Percentiles rank a stretch among this genome's conserved stretches.
These are phyloP conservation scores for Panzeria rudis DNA, from an alignment of 2,888 invertebrate genomes.

Conservation along the genomic window DNA sequence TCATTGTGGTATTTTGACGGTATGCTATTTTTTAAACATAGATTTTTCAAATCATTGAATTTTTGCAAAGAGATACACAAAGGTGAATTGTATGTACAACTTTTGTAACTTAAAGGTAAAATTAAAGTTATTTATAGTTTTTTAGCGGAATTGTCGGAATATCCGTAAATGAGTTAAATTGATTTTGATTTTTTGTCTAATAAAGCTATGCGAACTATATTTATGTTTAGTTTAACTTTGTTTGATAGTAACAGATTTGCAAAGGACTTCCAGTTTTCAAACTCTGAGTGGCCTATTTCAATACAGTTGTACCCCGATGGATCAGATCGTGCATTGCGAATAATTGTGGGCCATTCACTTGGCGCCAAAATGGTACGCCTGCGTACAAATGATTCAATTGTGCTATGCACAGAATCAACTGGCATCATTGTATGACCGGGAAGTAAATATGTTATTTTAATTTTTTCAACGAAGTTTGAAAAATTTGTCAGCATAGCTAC, in stretches of 20 bases:
- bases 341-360: conserved; percentile 51
- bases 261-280: conserved; percentile 55
- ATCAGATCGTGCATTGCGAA: conserved; percentile 47
- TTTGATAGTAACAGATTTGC: conserved; percentile 48
- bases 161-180: conserved; percentile 35
- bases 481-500: not conserved
- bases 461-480: conserved; percentile 40
- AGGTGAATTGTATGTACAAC: conserved; percentile 34
- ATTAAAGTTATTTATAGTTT: conserved; percentile 45
- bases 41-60: no score
- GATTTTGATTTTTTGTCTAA: conserved; percentile 38
- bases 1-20: conserved; percentile 35
- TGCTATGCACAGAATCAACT: conserved; percentile 56
- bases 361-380: conserved; percentile 46
- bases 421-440: conserved; percentile 58
- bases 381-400: conserved; percentile 49
- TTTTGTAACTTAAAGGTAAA: conserved; percentile 19
- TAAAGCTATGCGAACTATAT: no score
- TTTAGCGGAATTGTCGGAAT: conserved; percentile 40
- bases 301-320: conserved; percentile 35
- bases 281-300: conserved; percentile 28
- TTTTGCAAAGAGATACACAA: conserved; percentile 26
- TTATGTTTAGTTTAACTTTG: conserved; percentile 36
- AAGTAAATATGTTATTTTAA: conserved; percentile 57
- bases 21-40: conserved; percentile 41